A percentile compares a stretch with the other conserved stretches of the same genome.
These are phyloP conservation scores for Leptinotarsa defecta DNA, from an alignment of 1,140 invertebrate species.

Conservation along the genomic window DNA sequence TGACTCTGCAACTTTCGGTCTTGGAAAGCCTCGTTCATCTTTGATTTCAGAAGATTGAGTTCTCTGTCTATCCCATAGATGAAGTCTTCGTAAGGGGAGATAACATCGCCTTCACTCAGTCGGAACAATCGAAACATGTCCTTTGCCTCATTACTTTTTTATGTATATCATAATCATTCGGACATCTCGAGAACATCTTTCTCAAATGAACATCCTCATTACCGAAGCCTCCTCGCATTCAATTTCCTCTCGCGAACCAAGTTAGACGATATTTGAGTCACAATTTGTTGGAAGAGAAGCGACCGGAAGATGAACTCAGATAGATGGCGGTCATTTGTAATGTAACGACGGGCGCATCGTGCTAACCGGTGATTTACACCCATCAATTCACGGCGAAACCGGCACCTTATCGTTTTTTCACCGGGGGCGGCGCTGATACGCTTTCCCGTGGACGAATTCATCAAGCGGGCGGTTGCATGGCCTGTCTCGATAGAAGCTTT, in stretches of 20 bases:
- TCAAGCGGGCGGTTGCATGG: conserved; percentile 9
- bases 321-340: conserved; percentile 44
- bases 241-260: neutral
- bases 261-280: neutral
- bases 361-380: conserved; percentile 45
- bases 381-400: conserved; percentile 36
- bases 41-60: too few species aligned
- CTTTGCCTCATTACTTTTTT: too few species aligned
- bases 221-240: neutral
- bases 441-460: conserved; percentile 13
- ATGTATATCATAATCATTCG: too few species aligned
- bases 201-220: neutral
- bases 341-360: conserved; percentile 37
- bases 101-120: too few species aligned
- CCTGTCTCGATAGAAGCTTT: conserved; percentile 10
- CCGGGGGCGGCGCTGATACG: conserved; percentile 14
- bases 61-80: too few species aligned
- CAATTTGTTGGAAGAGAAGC: neutral
- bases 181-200: too few species aligned
- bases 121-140: too few species aligned
- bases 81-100: too few species aligned
- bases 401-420: conserved; percentile 23
- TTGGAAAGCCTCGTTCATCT: too few species aligned
- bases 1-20: too few species aligned
- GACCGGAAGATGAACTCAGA: conserved; percentile 42